Percentiles rank a stretch among this genome's conserved stretches.
Evolutionary conservation across 2,888 invertebrate species (phyloP).

Genomic region (Apotomis betuletana): DNA sequence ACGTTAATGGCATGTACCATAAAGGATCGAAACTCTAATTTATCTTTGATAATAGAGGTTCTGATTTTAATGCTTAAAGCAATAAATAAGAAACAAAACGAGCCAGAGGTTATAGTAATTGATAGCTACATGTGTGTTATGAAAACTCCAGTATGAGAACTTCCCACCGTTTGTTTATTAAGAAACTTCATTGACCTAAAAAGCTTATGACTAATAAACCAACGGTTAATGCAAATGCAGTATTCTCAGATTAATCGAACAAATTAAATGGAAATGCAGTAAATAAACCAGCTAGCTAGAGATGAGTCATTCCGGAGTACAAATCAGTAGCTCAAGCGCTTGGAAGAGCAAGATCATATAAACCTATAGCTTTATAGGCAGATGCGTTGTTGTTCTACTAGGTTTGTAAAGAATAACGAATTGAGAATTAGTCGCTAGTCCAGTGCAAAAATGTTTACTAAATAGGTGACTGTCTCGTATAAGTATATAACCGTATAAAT

Average conservation of each 20-base stretch:
- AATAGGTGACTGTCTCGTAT: slow-evolving; percentile 50
- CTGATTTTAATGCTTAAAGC: background rate
- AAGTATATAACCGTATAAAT: slow-evolving; percentile 13
- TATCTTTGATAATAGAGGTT: too few species aligned
- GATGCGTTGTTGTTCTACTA: slow-evolving; percentile 5
- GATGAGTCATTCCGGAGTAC: slow-evolving; percentile 44
- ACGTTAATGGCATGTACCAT: too few species aligned
- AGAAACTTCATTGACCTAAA: slow-evolving; percentile 1
- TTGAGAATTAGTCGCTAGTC: slow-evolving; percentile 55
- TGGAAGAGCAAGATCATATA: background rate
- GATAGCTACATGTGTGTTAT: background rate
- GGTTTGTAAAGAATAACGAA: slow-evolving; percentile 50
- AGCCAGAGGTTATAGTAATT: background rate
- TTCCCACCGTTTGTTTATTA: slow-evolving; percentile 27
- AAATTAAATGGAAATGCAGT: slow-evolving; percentile 33
- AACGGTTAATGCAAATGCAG: slow-evolving; percentile 18
- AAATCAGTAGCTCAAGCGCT: slow-evolving; percentile 51
- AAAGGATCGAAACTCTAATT: too few species aligned
- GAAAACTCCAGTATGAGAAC: background rate
- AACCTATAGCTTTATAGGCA: background rate
- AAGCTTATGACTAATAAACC: slow-evolving; percentile 22
- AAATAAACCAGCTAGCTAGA: slow-evolving; percentile 44
- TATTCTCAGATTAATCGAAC: slow-evolving; percentile 21
- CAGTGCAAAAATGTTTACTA: slow-evolving; percentile 61
- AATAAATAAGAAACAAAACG: background rate